Conservation (phyloP, 92 coral and sea anemone genomes). For the Parazoanthus swiftii region DNA sequence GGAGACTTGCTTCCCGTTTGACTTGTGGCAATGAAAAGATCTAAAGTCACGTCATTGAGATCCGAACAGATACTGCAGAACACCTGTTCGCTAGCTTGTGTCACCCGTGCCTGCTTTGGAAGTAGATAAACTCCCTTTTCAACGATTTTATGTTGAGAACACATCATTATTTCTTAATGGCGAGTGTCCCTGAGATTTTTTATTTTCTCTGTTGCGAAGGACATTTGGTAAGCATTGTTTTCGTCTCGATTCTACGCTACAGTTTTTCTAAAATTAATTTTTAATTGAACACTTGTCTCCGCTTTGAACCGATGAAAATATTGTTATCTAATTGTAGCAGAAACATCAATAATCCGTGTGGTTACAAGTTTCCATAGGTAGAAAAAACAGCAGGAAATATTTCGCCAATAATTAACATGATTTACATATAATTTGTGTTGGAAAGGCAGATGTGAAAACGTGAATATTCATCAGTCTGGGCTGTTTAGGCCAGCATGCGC, state of each 20-base stretch:
- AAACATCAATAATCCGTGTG: neutral
- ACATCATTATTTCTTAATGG: conserved; percentile 30
- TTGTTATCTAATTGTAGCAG: conserved; percentile 15
- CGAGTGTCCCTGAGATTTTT: conserved; percentile 60
- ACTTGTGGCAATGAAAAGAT: neutral
- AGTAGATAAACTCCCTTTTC: neutral
- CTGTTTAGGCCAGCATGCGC: neutral
- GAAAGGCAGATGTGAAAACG: conserved; percentile 6
- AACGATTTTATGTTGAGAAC: neutral
- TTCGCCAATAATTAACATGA: neutral
- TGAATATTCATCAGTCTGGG: conserved; percentile 26
- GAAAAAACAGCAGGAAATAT: conserved; percentile 27
- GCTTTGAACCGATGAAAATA: conserved; percentile 18
- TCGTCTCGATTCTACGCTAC: neutral
- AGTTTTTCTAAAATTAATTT: neutral
- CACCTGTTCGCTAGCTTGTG: conserved; percentile 17
- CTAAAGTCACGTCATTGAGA: neutral
- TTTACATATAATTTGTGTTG: conserved; percentile 1
- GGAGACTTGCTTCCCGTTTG: neutral
- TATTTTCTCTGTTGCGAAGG: conserved; percentile 74
- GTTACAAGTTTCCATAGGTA: conserved; percentile 12
- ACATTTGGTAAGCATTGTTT: conserved; percentile 54
- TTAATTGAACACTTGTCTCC: conserved; percentile 23
- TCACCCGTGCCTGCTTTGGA: neutral
- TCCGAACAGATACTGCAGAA: neutral